A percentile compares a stretch with the other conserved stretches of the same genome.
These are phyloP conservation scores for Oryzias dopingdopingensis DNA, from an alignment of 2,797 vertebrate genomes.

Conservation along the genomic window DNA sequence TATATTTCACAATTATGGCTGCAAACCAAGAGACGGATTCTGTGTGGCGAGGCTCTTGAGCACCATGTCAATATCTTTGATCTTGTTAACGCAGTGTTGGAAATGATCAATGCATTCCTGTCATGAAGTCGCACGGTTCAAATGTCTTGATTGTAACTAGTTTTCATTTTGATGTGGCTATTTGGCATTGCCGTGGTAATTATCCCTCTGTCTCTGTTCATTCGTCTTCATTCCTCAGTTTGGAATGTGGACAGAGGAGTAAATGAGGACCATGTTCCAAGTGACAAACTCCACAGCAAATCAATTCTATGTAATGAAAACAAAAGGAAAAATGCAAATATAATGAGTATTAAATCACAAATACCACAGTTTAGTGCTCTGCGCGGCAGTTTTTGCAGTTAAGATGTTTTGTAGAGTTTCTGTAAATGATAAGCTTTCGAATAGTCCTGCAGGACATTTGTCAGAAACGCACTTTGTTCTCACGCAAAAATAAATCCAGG, in stretches of 20 bases:
- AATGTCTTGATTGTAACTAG: constrained; percentile 57
- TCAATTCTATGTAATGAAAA: constrained; percentile 50
- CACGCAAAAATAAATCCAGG: constrained; percentile 44
- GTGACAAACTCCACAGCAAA: constrained; percentile 46
- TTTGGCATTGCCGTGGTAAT: constrained; percentile 56
- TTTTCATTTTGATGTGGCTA: constrained; percentile 55
- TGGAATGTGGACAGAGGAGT: constrained; percentile 40
- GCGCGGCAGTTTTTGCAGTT: constrained; percentile 20
- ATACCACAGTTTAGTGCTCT: constrained; percentile 22
- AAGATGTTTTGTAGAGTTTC: constrained; percentile 17
- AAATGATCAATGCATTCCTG: constrained; percentile 58
- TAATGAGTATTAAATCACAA: constrained; percentile 42
- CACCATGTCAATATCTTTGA: constrained; percentile 55
- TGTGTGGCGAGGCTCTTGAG: constrained; percentile 31
- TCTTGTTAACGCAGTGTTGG: constrained; percentile 48
- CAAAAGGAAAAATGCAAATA: constrained; percentile 29
- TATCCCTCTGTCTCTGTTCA: constrained; percentile 60
- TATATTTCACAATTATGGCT: constrained; percentile 7
- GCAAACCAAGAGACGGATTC: constrained; percentile 38
- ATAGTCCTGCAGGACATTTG: constrained; percentile 38
- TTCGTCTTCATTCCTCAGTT: constrained; percentile 54
- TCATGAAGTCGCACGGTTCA: constrained; percentile 40
- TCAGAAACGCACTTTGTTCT: constrained; percentile 40
- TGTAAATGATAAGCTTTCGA: constrained; percentile 24
- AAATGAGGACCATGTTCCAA: constrained; percentile 57